Conservation (phyloP, 2,888 invertebrate species). For the Antitype chi region DNA sequence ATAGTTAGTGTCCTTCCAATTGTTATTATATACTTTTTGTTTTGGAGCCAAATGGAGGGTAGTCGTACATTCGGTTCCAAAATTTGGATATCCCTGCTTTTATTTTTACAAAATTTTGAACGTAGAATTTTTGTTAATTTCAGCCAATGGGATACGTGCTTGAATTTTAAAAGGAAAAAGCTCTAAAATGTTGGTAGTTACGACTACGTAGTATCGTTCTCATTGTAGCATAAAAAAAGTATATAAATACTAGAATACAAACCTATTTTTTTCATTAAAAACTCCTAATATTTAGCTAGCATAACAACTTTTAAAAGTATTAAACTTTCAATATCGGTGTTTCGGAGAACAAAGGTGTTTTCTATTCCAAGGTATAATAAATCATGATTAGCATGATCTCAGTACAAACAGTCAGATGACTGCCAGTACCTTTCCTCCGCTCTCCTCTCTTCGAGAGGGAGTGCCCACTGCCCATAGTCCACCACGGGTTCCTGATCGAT, state of each 20-base stretch:
- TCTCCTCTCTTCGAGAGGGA: no score
- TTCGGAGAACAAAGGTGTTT: background rate
- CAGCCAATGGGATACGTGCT: slow-evolving; percentile 28
- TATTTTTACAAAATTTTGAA: slow-evolving; percentile 53
- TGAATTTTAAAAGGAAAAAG: slow-evolving; percentile 26
- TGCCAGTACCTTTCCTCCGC: no score
- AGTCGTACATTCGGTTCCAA: slow-evolving; percentile 61
- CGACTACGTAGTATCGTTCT: background rate
- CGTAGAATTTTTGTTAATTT: slow-evolving; percentile 59
- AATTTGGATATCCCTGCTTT: slow-evolving; percentile 52
- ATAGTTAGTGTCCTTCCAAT: slow-evolving; percentile 83
- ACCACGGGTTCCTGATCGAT: no score
- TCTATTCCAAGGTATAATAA: background rate
- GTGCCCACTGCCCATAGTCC: no score
- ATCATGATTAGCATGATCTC: background rate
- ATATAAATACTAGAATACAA: background rate
- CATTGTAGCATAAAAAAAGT: background rate
- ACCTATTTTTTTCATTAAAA: background rate
- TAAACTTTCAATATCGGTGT: background rate
- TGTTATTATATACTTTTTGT: slow-evolving; percentile 83
- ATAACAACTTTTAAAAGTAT: background rate
- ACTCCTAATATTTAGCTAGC: background rate
- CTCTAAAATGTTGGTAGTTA: slow-evolving; percentile 12
- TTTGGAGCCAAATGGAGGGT: slow-evolving; percentile 79
- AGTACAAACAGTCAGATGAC: background rate